Base-by-base conservation (phyloP, 2,888 invertebrate genomes). In the Hydriomena furcata region DNA sequence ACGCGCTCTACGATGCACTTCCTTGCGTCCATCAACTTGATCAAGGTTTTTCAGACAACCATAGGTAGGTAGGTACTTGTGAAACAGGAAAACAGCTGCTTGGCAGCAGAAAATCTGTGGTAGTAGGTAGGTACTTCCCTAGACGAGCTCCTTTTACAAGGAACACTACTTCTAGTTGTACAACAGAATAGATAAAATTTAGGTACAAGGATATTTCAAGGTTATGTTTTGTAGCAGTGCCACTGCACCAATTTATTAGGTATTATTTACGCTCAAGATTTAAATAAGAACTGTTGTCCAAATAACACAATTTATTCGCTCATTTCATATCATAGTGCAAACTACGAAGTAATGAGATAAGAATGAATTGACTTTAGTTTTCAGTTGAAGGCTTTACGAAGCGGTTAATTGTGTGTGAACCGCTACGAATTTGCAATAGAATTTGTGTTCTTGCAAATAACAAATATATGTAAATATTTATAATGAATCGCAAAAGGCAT, bases 241-340 rank as follows among this genome's bases (percentile, higher is more conserved):
- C 20, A 10, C 2, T 28, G 7, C 23, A 13, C 36, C 12, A 24
- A n/a, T 7, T 24, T 10, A 13, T 7, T 21, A 20, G 5, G 31
- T 34, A 6, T 1, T 20, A 45, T 23, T 40, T 28, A 36, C 20
- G 23, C 32, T 20, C n/a, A 21, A 45, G 30, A 32, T 42, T 23
- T 8, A 20, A 34, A 42, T 49, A 58, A 50, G 46, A 48, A 36
- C 57, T 52, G n/a, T n/a, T n/a, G 49, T 60, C 50, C 44, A 58
- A 61, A 63, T 60, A 64, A 45, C 32, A 43, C 49, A 55, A 40
- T 55, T 55, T 55, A 54, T 63, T 63, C 55, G 40, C 43, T 32
- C 30, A 17, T 37, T 52, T 55, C 71, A 64, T 73, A 76, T 67
- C 60, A 56, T 55, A 69, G 63, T 64, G 69, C 66, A 76, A 76